Conservation (phyloP, 2,113 vertebrate species). For the Illadopsis cleaveri region DNA sequence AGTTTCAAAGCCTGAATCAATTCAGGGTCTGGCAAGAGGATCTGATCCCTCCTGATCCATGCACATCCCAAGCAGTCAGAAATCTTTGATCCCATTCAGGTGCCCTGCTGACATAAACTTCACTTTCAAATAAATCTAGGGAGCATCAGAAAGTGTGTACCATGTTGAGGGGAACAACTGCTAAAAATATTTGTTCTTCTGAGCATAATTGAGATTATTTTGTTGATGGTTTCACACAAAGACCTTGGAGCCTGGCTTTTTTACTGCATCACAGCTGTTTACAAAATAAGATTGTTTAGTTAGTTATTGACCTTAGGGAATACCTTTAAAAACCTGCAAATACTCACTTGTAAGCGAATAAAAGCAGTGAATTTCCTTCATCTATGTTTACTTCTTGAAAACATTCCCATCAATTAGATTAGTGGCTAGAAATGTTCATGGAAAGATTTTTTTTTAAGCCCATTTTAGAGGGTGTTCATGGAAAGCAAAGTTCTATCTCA, state of each 20-base stretch:
- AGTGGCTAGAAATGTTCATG: neutral
- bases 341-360: neutral
- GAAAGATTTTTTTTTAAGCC: constrained; percentile 32
- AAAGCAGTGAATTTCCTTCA: constrained; percentile 12
- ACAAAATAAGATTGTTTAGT: constrained; percentile 20
- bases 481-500: constrained; percentile 32
- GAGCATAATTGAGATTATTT: neutral
- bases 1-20: neutral
- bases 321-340: constrained; percentile 20
- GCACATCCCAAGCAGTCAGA: neutral
- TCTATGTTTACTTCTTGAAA: constrained; percentile 11
- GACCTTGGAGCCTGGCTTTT: neutral
- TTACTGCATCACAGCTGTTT: neutral
- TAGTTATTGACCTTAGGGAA: neutral
- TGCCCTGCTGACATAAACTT: neutral
- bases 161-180: neutral
- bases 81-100: neutral
- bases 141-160: neutral
- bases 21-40: neutral
- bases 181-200: neutral
- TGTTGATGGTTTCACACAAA: neutral
- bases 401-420: constrained; percentile 5
- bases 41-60: neutral
- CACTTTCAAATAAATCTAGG: neutral
- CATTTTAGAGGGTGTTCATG: neutral